Conservation (phyloP, 2,113 vertebrate species). For the Calonectris borealis region DNA sequence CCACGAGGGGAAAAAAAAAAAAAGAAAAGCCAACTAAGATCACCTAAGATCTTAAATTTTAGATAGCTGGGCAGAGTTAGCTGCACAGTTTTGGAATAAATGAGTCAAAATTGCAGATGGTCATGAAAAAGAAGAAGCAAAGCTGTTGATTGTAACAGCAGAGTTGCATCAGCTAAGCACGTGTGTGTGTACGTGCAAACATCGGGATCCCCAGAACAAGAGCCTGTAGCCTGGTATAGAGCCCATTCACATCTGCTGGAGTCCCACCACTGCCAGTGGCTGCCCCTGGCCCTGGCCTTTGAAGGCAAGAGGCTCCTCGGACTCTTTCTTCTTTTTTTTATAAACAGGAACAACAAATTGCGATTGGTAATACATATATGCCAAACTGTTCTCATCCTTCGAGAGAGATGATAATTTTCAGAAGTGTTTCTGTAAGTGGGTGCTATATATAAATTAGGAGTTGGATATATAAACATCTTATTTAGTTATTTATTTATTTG, state of each 20-base stretch:
- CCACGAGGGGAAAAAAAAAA: background rate
- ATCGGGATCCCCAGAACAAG: background rate
- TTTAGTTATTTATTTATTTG: background rate
- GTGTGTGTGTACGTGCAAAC: background rate
- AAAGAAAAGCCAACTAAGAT: background rate
- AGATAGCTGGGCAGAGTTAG: background rate
- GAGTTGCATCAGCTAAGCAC: background rate
- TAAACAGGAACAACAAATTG: background rate
- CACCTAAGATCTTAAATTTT: background rate
- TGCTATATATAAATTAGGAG: background rate
- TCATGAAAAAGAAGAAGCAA: slow-evolving; percentile 17
- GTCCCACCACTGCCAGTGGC: background rate
- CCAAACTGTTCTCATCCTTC: background rate
- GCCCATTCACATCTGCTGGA: background rate
- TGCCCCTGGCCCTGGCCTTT: background rate
- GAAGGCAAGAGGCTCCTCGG: background rate
- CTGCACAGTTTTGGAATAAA: background rate
- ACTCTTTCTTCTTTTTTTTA: background rate
- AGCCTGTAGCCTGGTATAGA: background rate
- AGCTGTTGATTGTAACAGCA: background rate
- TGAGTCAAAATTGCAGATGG: slow-evolving; percentile 16
- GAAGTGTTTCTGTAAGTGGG: background rate
- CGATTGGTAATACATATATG: background rate
- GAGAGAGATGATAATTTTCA: background rate
- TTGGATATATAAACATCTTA: background rate